Percentiles rank a stretch among this genome's conserved stretches.
Conservation (phyloP, 2,888 invertebrate species). For the Syrphus vitripennis region DNA sequence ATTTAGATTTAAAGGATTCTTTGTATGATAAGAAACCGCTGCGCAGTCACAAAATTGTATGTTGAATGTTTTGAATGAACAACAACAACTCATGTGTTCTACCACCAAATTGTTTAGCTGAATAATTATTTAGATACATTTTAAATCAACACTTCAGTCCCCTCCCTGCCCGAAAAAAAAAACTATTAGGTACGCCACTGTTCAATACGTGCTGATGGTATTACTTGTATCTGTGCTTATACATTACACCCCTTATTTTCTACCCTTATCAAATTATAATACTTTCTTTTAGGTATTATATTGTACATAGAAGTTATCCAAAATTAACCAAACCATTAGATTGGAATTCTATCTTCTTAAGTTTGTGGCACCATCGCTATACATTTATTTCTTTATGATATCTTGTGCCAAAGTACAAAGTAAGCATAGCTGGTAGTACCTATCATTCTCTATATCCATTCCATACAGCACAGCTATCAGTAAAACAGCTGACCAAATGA, state of each 20-base stretch:
- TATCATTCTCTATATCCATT: neutral
- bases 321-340: neutral
- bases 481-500: constrained; percentile 1
- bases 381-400: neutral
- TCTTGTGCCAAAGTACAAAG: neutral
- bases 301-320: neutral
- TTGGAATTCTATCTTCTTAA: too few species aligned
- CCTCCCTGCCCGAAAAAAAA: neutral
- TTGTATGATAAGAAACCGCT: too few species aligned
- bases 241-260: neutral
- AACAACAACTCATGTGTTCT: too few species aligned
- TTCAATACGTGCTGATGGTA: too few species aligned
- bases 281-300: neutral
- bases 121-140: too few species aligned
- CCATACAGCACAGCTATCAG: neutral
- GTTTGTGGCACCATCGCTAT: neutral
- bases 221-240: neutral
- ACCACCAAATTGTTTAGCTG: too few species aligned
- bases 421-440: neutral
- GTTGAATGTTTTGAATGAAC: too few species aligned
- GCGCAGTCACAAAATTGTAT: too few species aligned
- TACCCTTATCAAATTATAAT: neutral
- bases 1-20: too few species aligned
- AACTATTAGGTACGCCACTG: neutral
- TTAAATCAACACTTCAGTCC: too few species aligned